A percentile compares a stretch with the other conserved stretches of the same genome.
These are phyloP conservation scores for Microcebus ravelobensis DNA, from an alignment of 2,113 vertebrate species.

Conservation along the genomic window DNA sequence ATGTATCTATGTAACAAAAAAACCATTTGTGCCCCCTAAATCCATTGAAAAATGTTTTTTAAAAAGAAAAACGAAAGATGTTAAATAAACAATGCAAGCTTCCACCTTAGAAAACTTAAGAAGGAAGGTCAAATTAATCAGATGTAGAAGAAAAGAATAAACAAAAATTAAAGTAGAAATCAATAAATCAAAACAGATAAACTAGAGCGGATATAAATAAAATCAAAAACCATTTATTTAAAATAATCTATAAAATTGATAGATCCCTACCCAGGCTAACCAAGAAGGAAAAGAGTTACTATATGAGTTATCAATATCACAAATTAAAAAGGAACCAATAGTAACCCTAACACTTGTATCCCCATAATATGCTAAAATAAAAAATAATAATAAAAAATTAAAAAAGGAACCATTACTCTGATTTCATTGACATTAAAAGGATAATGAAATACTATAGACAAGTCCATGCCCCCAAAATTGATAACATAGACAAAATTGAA, in stretches of 20 bases:
- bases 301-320: not conserved
- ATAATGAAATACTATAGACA: not conserved
- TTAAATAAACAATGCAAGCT: no score
- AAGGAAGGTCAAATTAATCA: not conserved
- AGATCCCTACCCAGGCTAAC: not conserved
- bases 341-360: no score
- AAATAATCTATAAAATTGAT: not conserved
- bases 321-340: not conserved
- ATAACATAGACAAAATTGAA: no score
- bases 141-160: not conserved
- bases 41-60: no score
- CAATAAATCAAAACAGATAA: not conserved
- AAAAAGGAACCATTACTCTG: not conserved
- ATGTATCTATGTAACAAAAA: no score
- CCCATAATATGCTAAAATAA: no score
- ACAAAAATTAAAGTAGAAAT: not conserved
- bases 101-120: not conserved
- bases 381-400: no score
- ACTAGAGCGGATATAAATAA: not conserved
- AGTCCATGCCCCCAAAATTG: no score
- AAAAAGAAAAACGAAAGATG: no score
- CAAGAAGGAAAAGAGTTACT: not conserved
- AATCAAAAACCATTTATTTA: not conserved
- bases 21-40: no score
- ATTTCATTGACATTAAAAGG: not conserved